Conservation (phyloP, 1,140 invertebrate genomes). For the Nasonia longicornis region DNA sequence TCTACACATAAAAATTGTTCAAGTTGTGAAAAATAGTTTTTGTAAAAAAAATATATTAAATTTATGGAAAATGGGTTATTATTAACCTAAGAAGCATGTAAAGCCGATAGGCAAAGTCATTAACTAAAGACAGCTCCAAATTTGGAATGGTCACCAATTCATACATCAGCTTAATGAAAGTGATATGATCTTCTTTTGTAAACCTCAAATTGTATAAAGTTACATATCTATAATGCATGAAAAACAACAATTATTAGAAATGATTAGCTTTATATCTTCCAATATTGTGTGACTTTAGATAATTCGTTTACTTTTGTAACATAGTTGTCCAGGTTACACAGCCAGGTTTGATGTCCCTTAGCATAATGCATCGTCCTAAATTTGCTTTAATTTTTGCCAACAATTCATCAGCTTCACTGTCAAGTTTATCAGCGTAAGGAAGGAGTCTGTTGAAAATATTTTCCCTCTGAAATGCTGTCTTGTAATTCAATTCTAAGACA, state of each 20-base stretch:
- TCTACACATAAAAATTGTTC: slow-evolving; percentile 66
- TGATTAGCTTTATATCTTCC: no score
- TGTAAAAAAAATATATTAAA: not conserved
- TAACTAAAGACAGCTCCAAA: slow-evolving; percentile 80
- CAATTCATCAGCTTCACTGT: slow-evolving; percentile 73
- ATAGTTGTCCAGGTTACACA: slow-evolving; percentile 74
- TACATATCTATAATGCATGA: slow-evolving; percentile 77
- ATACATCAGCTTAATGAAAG: slow-evolving; percentile 85
- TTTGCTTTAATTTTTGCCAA: slow-evolving; percentile 78
- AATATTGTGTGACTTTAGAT: no score
- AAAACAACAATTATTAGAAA: slow-evolving; percentile 38
- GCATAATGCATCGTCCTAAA: slow-evolving; percentile 75
- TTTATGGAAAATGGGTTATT: slow-evolving; percentile 8
- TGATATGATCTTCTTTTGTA: slow-evolving; percentile 90
- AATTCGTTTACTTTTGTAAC: slow-evolving; percentile 72
- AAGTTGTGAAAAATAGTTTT: not conserved
- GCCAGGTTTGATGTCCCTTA: slow-evolving; percentile 77
- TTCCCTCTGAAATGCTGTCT: slow-evolving; percentile 71
- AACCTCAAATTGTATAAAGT: slow-evolving; percentile 88
- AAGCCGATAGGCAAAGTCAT: slow-evolving; percentile 75
- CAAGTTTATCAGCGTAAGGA: slow-evolving; percentile 76
- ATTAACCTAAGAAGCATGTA: slow-evolving; percentile 57
- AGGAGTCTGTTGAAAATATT: slow-evolving; percentile 76
- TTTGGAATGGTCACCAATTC: slow-evolving; percentile 82
- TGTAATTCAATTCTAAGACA: slow-evolving; percentile 31